Base-by-base conservation (phyloP, 2,888 invertebrate genomes). In the Nomada fucata region DNA sequence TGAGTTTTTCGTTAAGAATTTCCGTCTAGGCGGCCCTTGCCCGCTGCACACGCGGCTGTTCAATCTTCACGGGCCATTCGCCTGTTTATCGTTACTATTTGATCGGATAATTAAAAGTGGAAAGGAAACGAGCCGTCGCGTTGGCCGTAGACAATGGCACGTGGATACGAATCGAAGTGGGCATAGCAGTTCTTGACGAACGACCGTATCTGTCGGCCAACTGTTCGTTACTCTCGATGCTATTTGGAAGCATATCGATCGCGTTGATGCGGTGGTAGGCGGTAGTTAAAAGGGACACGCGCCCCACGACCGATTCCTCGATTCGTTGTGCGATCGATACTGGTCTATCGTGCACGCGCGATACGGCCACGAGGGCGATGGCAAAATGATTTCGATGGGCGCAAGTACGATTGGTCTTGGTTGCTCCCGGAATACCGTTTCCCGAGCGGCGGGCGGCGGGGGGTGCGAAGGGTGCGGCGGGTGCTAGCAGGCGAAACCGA, bases 231-330 rank as follows among this genome's bases (percentile, higher is more conserved):
- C 42, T 50, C 20, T 15, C 50, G 26, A 23, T 55, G 55, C 23
- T 68, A n/a, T 75, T 52, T 42, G 42, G n/a, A 11, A n/a, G 44
- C 10, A 42, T 68, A 65, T 55, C 13, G 65, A 79, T 79, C 65
- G 53, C 53, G 53, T 36, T 42, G 18, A 11, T 11, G 11, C 15
- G 47, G 29, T 78, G 29, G 44, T 74, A 44, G n/a, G 13, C 86
- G 86, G 87, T 87, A 88, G 77, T 91, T 88, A 91, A 92, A 90
- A 90, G 90, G 87, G 91, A 90, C 90, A 90, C 90, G 90, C 87
- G 91, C 90, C 90, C 90, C 92, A 92, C 90, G 88, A 78, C 88
- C 86, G 29, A 29, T 29, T 29, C 82, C 83, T 83, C 83, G 47
- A 47, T 79, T 60, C 42, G 50, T 42, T 47, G 69, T 67, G 50